Conservation (phyloP, 1,140 invertebrate genomes). For the Chymomyza costata region DNA sequence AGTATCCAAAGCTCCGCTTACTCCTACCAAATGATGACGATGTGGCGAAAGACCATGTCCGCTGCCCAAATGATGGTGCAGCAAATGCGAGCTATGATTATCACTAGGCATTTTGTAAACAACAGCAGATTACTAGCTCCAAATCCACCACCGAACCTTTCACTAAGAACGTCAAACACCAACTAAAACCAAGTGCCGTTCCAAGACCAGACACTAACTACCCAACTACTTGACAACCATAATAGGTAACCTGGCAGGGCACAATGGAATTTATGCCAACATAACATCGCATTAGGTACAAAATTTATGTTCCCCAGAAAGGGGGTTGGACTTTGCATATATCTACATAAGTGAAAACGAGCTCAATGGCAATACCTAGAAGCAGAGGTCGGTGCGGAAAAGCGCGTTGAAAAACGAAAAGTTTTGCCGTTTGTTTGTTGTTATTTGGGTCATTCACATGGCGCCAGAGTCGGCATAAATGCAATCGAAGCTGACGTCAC, state of each 20-base stretch:
- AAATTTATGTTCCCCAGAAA: constrained; percentile 54
- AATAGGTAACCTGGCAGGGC: constrained; percentile 24
- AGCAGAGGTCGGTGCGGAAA: constrained; percentile 7
- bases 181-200: constrained; percentile 39
- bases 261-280: constrained; percentile 66
- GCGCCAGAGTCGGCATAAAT: constrained; percentile 39
- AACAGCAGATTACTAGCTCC: constrained; percentile 1
- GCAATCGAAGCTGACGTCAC: constrained; percentile 39
- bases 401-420: constrained; percentile 34
- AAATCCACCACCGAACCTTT: constrained; percentile 25
- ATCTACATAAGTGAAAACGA: constrained; percentile 52
- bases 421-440: constrained; percentile 54
- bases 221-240: constrained; percentile 32
- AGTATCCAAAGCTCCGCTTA: neutral
- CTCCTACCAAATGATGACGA: constrained; percentile 67
- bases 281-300: constrained; percentile 62
- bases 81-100: constrained; percentile 44
- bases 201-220: too few species aligned
- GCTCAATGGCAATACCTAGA: constrained; percentile 61
- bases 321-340: constrained; percentile 3
- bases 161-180: constrained; percentile 22
- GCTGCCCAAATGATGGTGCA: constrained; percentile 57
- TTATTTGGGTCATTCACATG: constrained; percentile 75
- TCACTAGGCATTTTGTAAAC: constrained; percentile 50
- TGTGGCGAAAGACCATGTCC: constrained; percentile 58